Percentiles rank a stretch among this genome's conserved stretches.
Conservation (phyloP, 2,797 vertebrate genomes). For the Telmatherina bonti region DNA sequence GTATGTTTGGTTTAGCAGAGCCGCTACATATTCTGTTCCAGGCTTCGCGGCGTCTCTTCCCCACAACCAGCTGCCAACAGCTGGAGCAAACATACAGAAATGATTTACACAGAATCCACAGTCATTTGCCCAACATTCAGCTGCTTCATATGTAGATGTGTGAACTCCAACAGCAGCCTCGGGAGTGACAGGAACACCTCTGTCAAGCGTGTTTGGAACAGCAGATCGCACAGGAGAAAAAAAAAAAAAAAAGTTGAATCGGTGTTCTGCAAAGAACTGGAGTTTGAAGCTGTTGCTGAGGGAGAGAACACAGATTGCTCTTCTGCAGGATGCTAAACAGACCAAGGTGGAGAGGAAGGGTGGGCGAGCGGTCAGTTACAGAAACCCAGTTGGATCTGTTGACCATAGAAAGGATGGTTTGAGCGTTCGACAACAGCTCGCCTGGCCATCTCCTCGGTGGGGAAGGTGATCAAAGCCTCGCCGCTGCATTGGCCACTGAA, state of each 20-base stretch:
- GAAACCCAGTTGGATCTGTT: constrained; percentile 82
- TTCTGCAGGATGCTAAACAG: constrained; percentile 5
- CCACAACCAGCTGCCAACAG: constrained; percentile 32
- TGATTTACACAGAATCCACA: background rate
- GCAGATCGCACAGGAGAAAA: background rate
- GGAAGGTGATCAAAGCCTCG: constrained; percentile 90
- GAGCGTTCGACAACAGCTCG: constrained; percentile 86
- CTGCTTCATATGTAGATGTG: constrained; percentile 31
- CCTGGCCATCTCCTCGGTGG: constrained; percentile 85
- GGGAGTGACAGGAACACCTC: constrained; percentile 47
- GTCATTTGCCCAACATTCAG: constrained; percentile 18
- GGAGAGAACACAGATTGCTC: constrained; percentile 9
- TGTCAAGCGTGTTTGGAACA: background rate
- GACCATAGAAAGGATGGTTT: constrained; percentile 84
- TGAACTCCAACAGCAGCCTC: constrained; percentile 33
- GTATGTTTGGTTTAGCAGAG: constrained; percentile 37
- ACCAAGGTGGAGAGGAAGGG: constrained; percentile 4
- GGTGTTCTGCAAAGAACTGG: constrained; percentile 11
- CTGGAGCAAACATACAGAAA: constrained; percentile 21
- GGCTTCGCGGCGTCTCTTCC: constrained; percentile 30
- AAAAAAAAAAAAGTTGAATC: background rate
- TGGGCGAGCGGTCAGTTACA: constrained; percentile 74
- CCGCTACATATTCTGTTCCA: constrained; percentile 18
- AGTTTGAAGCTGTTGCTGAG: constrained; percentile 3
- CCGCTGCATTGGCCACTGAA: constrained; percentile 91